Evolutionary conservation across 2,888 invertebrate species (phyloP), one percentile per base, ranked within the genome.

Genomic region (Isoperla grammatica): DNA sequence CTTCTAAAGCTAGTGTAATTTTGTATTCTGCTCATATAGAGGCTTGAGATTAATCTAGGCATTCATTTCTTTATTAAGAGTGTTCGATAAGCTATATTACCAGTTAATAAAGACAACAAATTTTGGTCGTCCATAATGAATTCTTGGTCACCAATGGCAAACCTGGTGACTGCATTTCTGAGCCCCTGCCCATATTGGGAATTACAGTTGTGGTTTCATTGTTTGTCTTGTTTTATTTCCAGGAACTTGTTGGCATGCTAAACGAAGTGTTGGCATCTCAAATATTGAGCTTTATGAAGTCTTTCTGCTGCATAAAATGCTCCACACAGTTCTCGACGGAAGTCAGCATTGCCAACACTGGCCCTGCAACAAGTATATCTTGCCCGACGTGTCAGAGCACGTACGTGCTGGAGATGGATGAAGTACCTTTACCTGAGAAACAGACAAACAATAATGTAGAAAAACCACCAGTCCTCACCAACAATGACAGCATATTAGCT

Each of bases 381-480:
- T 85, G 85, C 70, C 82, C 83, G 1, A 76, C 78, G 15, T 85
- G 85, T 67, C 73, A 77, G 46, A 84, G 84, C 67, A 76, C 76
- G 1, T 74, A 81, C 59, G 81, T 85, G 1, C 75, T 81, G 61
- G 77, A 80, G 70, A 74, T 75, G 17, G 77, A 78, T 49, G 75
- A 76, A 60, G 61, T 73, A 12, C 67, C 69, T 8, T 68, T 70
- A 9, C 65, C 70, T 9, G 67, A 70, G n/a, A 48, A 49, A 5
- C 9, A 42, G 5, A 22, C 23, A n/a, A 29, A 43, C 11, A 49
- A 17, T n/a, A 39, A 22, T 19, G 12, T 13, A 4, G 55, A 57
- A 19, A 42, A 49, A 37, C 12, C 20, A 15, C 2, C 15, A 13
- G 23, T 19, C 11, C 8, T n/a, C 6, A 20, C 22, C 37, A 56